Evolutionary conservation across 2,797 vertebrate species (phyloP), one percentile per base, ranked within the genome.

Genomic region (Synaphobranchus kaupii): DNA sequence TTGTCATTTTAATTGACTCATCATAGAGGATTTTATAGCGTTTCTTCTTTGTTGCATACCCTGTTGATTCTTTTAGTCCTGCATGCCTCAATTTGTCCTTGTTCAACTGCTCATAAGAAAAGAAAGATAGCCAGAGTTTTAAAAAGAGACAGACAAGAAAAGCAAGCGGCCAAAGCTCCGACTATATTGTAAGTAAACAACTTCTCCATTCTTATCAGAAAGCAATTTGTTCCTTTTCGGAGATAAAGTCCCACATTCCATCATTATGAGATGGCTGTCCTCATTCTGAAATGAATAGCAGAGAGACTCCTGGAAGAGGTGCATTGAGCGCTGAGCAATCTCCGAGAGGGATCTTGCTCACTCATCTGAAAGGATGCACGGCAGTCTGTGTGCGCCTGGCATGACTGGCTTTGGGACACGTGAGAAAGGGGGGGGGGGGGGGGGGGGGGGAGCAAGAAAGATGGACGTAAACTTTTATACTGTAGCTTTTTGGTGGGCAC

Each of bases 261-360:
- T 91, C 91, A 92, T 92, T 91, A 91, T 91, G 90, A 91, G 91
- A 89, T 86, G 88, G 86, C 86, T 90, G 87, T 90, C 91, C 85
- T 83, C 84, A 63, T 83, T 60, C 54, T 83, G 86, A 84, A 68
- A 78, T 20, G 84, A 89, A 86, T 88, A 86, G 83, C 88, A 84
- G 87, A 80, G 76, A 31, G 85, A 73, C n/a, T 86, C 63, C 82
- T 84, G 44, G 10, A 66, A 31, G 83, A 73, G 44, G 68, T 85
- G 78, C 73, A 15, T 0, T 25, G 76, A 88, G 80, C 86, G 71
- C 84, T 84, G 71, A 52, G 85, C 82, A 85, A 86, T 90, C 76
- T 89, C 28, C 2, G 39, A 56, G 31, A 25, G 84, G 0, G 58
- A 86, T 86, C 66, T 83, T 31, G 50, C 48, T 34, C 44, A 12